Evolutionary conservation across 2,888 invertebrate species (phyloP), one percentile per base, ranked within the genome.

Genomic region (Phoronis australis): DNA sequence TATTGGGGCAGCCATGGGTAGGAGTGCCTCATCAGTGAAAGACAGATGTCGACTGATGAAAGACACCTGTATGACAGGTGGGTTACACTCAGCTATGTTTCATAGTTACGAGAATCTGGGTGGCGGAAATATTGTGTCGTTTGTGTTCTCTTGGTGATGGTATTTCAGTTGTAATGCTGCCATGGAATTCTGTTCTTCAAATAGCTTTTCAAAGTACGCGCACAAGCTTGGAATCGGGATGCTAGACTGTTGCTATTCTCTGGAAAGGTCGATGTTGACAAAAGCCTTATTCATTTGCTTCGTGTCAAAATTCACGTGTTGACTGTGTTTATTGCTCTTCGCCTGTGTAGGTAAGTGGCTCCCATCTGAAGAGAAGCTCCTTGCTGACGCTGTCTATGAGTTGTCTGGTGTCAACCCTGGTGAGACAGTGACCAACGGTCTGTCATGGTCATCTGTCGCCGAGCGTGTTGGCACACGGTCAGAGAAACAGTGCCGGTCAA

Each of bases 401-500:
- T 12, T 9, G 9, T 31, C 9, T 15, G 31, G 9, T 31, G 31
- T 31, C 25, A 42, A 47, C 53, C 1, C 51, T 74, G 75, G 78
- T 40, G 76, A 78, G 51, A 73, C 68, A 60, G 69, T 79, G 2
- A 76, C 76, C 0, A 64, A 65, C 46, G 78, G 78, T 5, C 60
- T 79, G 39, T 77, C 77, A 3, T 79, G 79, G 79, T 68, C 78
- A 2, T 57, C 59, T 6, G 78, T 79, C 1, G 76, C 79, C 3
- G 73, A 76, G 47, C 61, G 64, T 47, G 79, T 80, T 4, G 69
- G 67, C 5, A 78, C 78, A 2, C 59, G 79, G 27, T 76, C 78
- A 6, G 80, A 79, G 60, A 79, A 79, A 53, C 80, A 79, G 62
- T 80, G 80, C 57, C 68, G 80, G 6, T 78, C 79, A n/a, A 80